These are phyloP conservation scores for Centrocercus urophasianus DNA, from an alignment of 2,113 vertebrate species.

Conservation along the genomic window DNA sequence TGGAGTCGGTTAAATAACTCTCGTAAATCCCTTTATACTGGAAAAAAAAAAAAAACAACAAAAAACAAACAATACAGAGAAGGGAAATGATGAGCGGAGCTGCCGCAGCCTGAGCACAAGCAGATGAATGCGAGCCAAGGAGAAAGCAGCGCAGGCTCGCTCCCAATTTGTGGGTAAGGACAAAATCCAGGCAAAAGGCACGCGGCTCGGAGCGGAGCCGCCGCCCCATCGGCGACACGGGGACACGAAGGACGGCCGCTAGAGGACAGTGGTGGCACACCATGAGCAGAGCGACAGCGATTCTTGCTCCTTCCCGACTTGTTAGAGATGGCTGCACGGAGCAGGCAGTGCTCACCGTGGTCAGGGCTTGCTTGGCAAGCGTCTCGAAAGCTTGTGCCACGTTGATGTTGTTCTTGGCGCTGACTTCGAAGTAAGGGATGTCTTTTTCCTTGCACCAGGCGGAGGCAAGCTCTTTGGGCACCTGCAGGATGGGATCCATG, in stretches of 20 bases:
- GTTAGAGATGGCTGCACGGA: background rate
- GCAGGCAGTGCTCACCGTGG: constrained; percentile 67
- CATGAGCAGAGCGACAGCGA: fast-evolving
- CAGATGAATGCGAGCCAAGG: fast-evolving
- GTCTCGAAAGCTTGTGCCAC: constrained; percentile 82
- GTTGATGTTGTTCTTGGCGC: constrained; percentile 82
- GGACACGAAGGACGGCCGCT: background rate
- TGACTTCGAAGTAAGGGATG: constrained; percentile 84
- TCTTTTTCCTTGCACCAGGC: constrained; percentile 83
- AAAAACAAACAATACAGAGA: background rate
- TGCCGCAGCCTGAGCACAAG: background rate
- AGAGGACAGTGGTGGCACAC: constrained; percentile 37
- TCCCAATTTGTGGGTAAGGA: fast-evolving
- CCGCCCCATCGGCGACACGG: background rate
- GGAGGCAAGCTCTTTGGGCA: constrained; percentile 69
- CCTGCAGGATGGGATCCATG: constrained; percentile 39
- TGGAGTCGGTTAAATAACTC: constrained; percentile 79
- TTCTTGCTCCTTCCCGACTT: fast-evolving
- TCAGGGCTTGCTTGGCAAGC: constrained; percentile 76
- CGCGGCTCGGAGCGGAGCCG: fast-evolving
- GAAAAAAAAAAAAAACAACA: background rate
- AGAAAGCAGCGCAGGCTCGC: fast-evolving
- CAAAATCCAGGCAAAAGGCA: background rate
- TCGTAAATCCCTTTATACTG: constrained; percentile 78
- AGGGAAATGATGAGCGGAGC: fast-evolving